A percentile compares a stretch with the other conserved stretches of the same genome.
Conservation (phyloP, 2,797 vertebrate genomes). For the Bradypus variegatus region DNA sequence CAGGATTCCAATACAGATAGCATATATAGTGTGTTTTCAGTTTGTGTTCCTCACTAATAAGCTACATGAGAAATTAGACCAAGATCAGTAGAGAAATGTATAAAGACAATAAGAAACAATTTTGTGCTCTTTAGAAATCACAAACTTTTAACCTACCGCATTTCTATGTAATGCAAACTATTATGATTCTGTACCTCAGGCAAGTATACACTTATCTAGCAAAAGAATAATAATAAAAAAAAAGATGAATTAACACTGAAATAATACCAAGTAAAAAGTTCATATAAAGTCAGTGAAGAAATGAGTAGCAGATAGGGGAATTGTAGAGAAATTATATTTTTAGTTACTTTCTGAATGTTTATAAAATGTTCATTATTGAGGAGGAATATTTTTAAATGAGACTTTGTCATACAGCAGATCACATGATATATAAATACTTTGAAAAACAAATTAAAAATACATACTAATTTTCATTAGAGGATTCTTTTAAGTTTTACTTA, state of each 20-base stretch:
- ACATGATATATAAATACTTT: background rate
- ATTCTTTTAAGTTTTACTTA: background rate
- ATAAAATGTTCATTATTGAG: background rate
- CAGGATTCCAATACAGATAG: background rate
- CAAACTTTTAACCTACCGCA: background rate
- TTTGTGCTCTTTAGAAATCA: background rate
- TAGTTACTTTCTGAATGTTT: background rate
- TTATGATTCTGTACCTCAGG: background rate
- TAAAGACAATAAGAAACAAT: background rate
- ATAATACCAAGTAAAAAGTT: conserved; percentile 3
- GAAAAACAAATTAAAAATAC: background rate
- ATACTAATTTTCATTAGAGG: background rate
- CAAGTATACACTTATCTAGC: background rate
- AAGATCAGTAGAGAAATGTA: background rate
- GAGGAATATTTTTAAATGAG: conserved; percentile 12
- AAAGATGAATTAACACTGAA: background rate
- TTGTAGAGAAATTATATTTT: background rate
- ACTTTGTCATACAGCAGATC: background rate
- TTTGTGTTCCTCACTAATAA: conserved; percentile 7
- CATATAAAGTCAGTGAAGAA: background rate
- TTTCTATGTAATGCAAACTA: background rate
- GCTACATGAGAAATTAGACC: background rate
- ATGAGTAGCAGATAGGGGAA: background rate
- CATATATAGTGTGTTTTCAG: background rate
- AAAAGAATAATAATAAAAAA: background rate